Evolutionary conservation across 35 echinoderm and acorn worm genomes (phyloP).

Genomic region (Patiria miniata): DNA sequence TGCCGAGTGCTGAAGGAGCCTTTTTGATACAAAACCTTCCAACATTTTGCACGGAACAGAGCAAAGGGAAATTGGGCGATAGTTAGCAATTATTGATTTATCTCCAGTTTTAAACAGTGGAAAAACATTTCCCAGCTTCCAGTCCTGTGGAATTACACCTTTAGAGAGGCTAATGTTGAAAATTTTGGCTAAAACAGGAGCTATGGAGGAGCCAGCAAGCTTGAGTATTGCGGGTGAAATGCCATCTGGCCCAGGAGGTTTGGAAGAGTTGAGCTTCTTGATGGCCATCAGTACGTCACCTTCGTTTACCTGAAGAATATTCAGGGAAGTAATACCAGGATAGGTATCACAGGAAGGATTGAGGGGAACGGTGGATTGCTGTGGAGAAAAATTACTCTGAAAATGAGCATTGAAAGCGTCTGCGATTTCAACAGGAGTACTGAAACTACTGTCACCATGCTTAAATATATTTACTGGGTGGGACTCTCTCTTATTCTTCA

Average conservation of each 20-base stretch:
- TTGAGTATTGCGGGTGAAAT: neutral
- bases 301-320: neutral
- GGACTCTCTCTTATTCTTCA: too few species aligned
- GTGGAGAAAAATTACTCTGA: neutral
- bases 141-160: neutral
- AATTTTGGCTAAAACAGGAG: neutral
- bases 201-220: neutral
- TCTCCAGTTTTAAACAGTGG: conserved; percentile 40
- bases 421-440: neutral
- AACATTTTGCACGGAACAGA: conserved; percentile 5
- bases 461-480: too few species aligned
- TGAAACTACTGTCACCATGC: neutral
- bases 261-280: neutral
- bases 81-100: neutral
- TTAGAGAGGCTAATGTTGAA: neutral
- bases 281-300: neutral
- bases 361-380: neutral
- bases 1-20: neutral
- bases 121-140: neutral
- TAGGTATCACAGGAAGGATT: neutral
- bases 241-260: neutral
- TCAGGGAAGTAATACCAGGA: neutral
- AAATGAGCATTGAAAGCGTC: neutral
- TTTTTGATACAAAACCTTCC: neutral
- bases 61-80: conserved; percentile 10